Percentiles rank a stretch among this genome's conserved stretches.
phyloP scores from a whole-genome alignment of 2,797 vertebrate genomes.

The Coilia nasus region DNA sequence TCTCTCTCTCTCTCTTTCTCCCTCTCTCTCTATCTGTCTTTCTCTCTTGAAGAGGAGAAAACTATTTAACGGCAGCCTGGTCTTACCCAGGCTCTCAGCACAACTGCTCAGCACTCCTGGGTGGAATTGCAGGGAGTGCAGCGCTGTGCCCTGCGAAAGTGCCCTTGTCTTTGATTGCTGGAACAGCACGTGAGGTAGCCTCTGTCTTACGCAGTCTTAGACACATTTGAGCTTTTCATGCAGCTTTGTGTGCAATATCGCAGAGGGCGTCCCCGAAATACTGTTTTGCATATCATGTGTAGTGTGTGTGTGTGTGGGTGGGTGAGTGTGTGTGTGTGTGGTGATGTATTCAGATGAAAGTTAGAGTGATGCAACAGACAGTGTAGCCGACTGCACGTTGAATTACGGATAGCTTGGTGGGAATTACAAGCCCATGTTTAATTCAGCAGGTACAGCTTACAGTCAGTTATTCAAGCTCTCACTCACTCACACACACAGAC shows the following conservation, averaged over 20 bases:
- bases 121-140: background rate
- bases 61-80: constrained; percentile 68
- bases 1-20: constrained; percentile 23
- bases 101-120: background rate
- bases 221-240: background rate
- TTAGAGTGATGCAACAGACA: constrained; percentile 10
- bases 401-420: background rate
- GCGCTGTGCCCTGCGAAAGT: background rate
- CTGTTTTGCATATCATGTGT: background rate
- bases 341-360: background rate
- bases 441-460: constrained; percentile 3
- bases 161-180: background rate
- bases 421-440: constrained; percentile 16
- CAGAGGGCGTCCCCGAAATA: background rate
- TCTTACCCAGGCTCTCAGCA: constrained; percentile 63
- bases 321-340: background rate
- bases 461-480: background rate
- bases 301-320: background rate
- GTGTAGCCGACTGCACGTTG: background rate
- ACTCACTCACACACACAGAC: background rate
- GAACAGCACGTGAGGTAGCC: background rate
- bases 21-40: constrained; percentile 24
- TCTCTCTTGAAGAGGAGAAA: constrained; percentile 43
- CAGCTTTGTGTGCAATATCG: background rate
- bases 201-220: background rate